Conservation (phyloP, 92 coral and sea anemone genomes). For the Actinostola sp. region DNA sequence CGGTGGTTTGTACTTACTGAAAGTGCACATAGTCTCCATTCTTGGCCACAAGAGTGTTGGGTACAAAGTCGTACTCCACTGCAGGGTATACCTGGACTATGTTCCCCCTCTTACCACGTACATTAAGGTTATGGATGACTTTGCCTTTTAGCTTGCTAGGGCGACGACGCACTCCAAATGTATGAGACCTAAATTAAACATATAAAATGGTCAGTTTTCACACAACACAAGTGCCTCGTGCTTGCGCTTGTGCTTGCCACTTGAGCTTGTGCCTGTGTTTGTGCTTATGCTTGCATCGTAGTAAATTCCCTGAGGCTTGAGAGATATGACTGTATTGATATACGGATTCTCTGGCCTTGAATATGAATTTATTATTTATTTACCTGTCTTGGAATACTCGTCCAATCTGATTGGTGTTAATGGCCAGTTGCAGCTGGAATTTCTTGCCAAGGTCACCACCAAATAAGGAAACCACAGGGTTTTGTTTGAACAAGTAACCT, state of each 20-base stretch:
- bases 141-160: slow-evolving; percentile 69
- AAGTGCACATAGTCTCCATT: slow-evolving; percentile 87
- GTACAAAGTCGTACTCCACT: slow-evolving; percentile 96
- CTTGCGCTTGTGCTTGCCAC: no score
- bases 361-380: no score
- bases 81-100: slow-evolving; percentile 99
- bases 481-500: slow-evolving; percentile 91
- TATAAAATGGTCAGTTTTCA: no score
- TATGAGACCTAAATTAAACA: slow-evolving; percentile 72
- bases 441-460: slow-evolving; percentile 64
- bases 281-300: not conserved
- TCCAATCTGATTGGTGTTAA: slow-evolving; percentile 94
- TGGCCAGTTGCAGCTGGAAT: slow-evolving; percentile 82
- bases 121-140: slow-evolving; percentile 84
- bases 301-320: no score
- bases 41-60: slow-evolving; percentile 74
- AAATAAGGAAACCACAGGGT: slow-evolving; percentile 86
- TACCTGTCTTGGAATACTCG: slow-evolving; percentile 96
- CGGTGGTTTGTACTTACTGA: slow-evolving; percentile 87
- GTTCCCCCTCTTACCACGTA: slow-evolving; percentile 98
- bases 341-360: no score
- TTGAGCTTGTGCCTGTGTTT: no score
- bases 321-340: no score
- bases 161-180: slow-evolving; percentile 86
- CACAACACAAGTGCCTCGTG: no score